Evolutionary conservation across 2,797 vertebrate species (phyloP), one percentile per base, ranked within the genome.

Genomic region (Lepus townsendii): DNA sequence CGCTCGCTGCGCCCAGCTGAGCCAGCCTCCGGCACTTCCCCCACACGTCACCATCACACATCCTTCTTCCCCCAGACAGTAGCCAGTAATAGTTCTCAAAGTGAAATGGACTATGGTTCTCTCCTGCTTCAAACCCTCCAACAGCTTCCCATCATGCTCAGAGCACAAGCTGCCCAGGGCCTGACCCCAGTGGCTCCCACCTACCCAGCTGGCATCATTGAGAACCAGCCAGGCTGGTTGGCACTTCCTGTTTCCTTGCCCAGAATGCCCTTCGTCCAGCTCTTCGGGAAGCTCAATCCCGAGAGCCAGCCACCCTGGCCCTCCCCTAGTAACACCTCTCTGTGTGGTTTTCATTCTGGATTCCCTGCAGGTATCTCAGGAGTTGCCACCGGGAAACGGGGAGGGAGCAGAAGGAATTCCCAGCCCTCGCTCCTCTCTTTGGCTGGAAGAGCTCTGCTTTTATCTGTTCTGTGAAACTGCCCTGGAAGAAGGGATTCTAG

Each of bases 1-100:
- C 0, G 22, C 52, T 78, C 8, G 3, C 16, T 0, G 12, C 38
- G 2, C 0, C 82, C 42, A 5, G 6, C 38, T 4, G 1, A 66
- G 3, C 27, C 24, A 30, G 68, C 20, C 24, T 63, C 76, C 24
- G 7, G 24, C 24, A 24, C 50, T 52, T 52, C 57, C 60, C 35
- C 60, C 35, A 1, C 1, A 26, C 73, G 16, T 30, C 3, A 24
- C 26, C 24, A 0, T 11, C 22, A n/a, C 30, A 50, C 14, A 26
- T 52, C 30, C 91, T 90, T 85, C 75, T 65, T 83, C 24, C 62
- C 20, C 50, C 10, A 2, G 7, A 30, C 6, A 38, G 57, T 10
- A 60, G 32, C n/a, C 60, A 19, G 24, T 30, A 35, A 32, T 50
- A 35, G 78, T 75, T 42, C 2, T 5, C 78, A 69, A 20, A 13